These are phyloP conservation scores for Sebastes kiyomatsui DNA, from an alignment of 2,797 vertebrate genomes.

Conservation along the genomic window DNA sequence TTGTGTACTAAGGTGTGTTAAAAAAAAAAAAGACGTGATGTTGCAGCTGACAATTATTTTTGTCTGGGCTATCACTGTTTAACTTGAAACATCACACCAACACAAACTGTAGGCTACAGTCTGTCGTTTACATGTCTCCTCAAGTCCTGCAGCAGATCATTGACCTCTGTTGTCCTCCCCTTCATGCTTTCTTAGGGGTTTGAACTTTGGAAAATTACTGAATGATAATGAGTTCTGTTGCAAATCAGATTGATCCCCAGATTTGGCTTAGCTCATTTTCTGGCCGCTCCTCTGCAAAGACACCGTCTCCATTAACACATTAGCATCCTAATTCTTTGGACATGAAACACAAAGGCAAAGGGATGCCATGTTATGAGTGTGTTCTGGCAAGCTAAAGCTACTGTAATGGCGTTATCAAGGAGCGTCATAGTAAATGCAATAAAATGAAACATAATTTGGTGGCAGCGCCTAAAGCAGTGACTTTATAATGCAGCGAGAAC, in stretches of 20 bases:
- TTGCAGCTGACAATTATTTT: conserved; percentile 60
- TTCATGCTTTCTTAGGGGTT: conserved; percentile 44
- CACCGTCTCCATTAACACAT: conserved; percentile 8
- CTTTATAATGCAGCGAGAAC: conserved; percentile 31
- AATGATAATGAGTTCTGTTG: conserved; percentile 42
- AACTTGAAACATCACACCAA: conserved; percentile 61
- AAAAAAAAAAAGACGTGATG: conserved; percentile 29
- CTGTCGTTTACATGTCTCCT: conserved; percentile 62
- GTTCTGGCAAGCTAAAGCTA: conserved; percentile 13
- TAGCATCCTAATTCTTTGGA: conserved; percentile 40
- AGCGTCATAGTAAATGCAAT: conserved; percentile 37
- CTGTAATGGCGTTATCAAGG: conserved; percentile 5
- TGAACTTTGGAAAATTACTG: conserved; percentile 37
- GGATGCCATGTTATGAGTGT: conserved; percentile 4
- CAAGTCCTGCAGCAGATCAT: conserved; percentile 27
- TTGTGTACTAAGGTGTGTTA: conserved; percentile 52
- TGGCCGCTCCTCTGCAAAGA: conserved; percentile 34
- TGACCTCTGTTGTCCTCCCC: conserved; percentile 52
- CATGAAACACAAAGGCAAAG: conserved; percentile 15
- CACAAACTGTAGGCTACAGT: conserved; percentile 49
- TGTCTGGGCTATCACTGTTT: conserved; percentile 57
- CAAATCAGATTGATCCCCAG: conserved; percentile 39
- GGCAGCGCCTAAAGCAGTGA: conserved; percentile 37
- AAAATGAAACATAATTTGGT: conserved; percentile 37
- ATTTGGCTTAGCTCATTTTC: conserved; percentile 55